A percentile compares a stretch with the other conserved stretches of the same genome.
Conservation (phyloP, 1,140 invertebrate species). For the Trichogramma pretiosum region DNA sequence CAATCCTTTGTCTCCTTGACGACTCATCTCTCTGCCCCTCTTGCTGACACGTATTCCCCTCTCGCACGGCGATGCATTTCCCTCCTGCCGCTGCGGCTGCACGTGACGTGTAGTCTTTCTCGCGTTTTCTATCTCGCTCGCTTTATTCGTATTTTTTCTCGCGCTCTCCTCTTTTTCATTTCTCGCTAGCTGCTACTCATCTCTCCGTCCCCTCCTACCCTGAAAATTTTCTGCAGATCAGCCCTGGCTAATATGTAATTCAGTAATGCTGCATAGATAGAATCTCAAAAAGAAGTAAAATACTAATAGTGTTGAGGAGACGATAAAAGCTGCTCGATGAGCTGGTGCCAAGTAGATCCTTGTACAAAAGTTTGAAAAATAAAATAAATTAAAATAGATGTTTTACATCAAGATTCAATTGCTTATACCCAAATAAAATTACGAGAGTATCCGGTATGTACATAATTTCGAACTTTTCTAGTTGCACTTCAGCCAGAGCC, state of each 20-base stretch:
- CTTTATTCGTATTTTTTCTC: slow-evolving; percentile 2
- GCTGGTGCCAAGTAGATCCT: background rate
- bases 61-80: background rate
- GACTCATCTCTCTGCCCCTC: slow-evolving; percentile 3
- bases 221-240: no score
- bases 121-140: background rate
- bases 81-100: background rate
- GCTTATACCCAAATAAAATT: no score
- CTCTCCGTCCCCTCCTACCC: slow-evolving; percentile 25
- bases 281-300: no score
- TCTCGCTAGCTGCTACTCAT: background rate
- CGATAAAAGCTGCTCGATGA: slow-evolving; percentile 19
- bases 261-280: slow-evolving; percentile 33
- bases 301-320: no score
- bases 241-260: no score
- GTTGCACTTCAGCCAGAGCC: background rate
- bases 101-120: no score
- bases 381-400: no score
- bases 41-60: slow-evolving; percentile 2
- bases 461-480: background rate
- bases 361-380: no score
- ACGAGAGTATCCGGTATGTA: background rate
- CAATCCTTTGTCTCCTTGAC: slow-evolving; percentile 13
- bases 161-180: slow-evolving; percentile 7
- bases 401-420: no score